A percentile compares a stretch with the other conserved stretches of the same genome.
These are phyloP conservation scores for Psophia crepitans DNA, from an alignment of 2,113 vertebrate species.

Conservation along the genomic window DNA sequence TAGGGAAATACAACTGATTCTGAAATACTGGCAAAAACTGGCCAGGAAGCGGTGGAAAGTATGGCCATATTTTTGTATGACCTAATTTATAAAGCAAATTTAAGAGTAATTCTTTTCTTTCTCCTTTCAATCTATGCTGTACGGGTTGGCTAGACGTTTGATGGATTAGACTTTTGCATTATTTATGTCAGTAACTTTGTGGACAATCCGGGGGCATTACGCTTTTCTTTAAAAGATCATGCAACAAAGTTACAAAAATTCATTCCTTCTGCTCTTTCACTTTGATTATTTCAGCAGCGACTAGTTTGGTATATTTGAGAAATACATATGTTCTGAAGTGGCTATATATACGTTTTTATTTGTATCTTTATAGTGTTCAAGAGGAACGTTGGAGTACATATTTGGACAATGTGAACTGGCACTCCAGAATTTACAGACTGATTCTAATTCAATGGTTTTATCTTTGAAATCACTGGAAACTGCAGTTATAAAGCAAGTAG, in stretches of 20 bases:
- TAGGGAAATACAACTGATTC: background rate
- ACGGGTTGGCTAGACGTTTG: background rate
- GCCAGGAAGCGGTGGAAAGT: background rate
- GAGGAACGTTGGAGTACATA: conserved; percentile 91
- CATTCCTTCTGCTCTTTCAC: background rate
- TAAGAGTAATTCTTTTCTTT: background rate
- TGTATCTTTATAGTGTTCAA: conserved; percentile 79
- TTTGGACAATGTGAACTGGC: conserved; percentile 82
- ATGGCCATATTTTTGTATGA: background rate
- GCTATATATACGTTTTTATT: background rate
- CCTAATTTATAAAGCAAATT: background rate
- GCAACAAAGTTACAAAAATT: background rate
- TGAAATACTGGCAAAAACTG: background rate
- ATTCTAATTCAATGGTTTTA: conserved; percentile 67
- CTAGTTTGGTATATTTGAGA: background rate
- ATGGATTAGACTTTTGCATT: background rate
- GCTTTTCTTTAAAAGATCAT: background rate
- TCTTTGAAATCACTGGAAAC: conserved; percentile 82
- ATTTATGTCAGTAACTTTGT: background rate
- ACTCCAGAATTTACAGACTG: conserved; percentile 82
- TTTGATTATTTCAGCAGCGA: background rate
- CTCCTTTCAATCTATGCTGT: background rate
- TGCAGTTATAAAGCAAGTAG: conserved; percentile 80
- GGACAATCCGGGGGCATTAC: background rate
- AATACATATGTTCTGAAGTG: background rate